phyloP scores from a whole-genome alignment of 1,140 invertebrate species.

The Globodera ellingtonae region DNA sequence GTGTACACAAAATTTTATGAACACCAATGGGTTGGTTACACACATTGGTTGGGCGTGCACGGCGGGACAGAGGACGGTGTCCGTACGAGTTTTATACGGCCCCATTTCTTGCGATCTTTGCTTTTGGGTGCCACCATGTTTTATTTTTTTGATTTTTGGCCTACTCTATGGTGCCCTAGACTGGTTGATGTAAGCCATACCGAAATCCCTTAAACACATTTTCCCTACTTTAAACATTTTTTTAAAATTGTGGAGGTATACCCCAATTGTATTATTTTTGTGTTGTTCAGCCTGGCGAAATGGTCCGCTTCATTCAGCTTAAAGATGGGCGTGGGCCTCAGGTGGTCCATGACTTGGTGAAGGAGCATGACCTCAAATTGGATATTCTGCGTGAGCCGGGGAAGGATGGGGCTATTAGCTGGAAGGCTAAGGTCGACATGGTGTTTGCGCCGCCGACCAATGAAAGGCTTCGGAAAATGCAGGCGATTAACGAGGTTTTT shows the following conservation, averaged over 20 bases:
- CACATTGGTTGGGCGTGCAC: too few species aligned
- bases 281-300: constrained; percentile 6
- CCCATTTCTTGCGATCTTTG: too few species aligned
- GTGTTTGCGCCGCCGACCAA: constrained; percentile 10
- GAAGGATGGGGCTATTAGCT: background rate
- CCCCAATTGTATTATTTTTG: too few species aligned
- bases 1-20: background rate
- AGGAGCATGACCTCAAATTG: constrained; percentile 2
- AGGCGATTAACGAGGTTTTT: background rate
- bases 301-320: constrained; percentile 11
- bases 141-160: too few species aligned
- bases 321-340: constrained; percentile 21
- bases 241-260: too few species aligned
- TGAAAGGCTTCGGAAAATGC: background rate
- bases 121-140: too few species aligned
- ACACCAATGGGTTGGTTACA: background rate
- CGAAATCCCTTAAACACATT: too few species aligned
- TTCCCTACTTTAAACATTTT: too few species aligned
- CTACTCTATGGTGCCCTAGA: too few species aligned
- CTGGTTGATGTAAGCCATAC: too few species aligned
- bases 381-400: background rate
- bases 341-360: constrained; percentile 16
- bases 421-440: constrained; percentile 15
- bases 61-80: too few species aligned
- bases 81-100: too few species aligned